These are phyloP conservation scores for Daubentonia madagascariensis DNA, from an alignment of 2,113 vertebrate species.

Conservation along the genomic window DNA sequence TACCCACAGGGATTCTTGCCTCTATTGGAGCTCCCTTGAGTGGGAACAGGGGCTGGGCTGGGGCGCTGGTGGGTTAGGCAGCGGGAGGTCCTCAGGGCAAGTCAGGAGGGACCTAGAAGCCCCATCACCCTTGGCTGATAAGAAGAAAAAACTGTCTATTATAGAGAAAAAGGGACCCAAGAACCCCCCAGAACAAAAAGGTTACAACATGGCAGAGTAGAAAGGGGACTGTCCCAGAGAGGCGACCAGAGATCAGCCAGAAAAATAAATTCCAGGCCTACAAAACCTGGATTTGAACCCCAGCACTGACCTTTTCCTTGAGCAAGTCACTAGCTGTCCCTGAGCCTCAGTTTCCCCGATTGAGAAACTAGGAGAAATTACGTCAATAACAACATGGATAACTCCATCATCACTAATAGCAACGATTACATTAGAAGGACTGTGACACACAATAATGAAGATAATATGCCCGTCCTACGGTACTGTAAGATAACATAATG, in stretches of 20 bases:
- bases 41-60: neutral
- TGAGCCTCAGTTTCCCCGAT: slow-evolving; percentile 11
- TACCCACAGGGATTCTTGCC: neutral
- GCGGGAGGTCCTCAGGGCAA: neutral
- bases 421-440: neutral
- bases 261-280: neutral
- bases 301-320: neutral
- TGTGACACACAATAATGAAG: neutral
- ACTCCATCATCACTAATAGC: neutral
- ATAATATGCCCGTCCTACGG: accelerated
- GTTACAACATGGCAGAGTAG: neutral
- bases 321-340: neutral
- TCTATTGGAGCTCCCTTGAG: accelerated
- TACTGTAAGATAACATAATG: neutral
- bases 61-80: accelerated
- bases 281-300: neutral
- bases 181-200: accelerated
- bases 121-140: no score
- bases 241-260: accelerated
- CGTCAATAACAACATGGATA: accelerated
- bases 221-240: neutral
- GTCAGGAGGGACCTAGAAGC: neutral
- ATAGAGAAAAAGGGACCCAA: neutral
- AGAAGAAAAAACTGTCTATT: neutral
- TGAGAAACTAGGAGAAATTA: neutral